Evolutionary conservation across 2,797 vertebrate genomes (phyloP).

Genomic region (Leuciscus waleckii): DNA sequence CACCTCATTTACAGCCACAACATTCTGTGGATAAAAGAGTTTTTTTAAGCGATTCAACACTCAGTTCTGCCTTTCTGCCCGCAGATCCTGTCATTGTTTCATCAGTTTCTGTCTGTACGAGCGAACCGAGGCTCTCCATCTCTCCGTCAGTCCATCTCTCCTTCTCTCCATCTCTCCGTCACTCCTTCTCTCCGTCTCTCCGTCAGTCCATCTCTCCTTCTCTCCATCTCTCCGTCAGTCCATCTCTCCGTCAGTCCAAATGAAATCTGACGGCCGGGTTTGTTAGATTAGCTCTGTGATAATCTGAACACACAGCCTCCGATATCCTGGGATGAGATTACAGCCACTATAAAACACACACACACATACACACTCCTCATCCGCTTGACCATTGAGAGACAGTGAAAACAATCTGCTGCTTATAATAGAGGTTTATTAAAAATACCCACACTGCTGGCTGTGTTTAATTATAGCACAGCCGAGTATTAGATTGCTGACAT

Average conservation of each 20-base stretch:
- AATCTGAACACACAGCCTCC: conserved; percentile 53
- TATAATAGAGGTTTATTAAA: conserved; percentile 27
- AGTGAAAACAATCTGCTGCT: conserved; percentile 21
- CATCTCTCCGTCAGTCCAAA: conserved; percentile 43
- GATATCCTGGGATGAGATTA: conserved; percentile 57
- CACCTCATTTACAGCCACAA: conserved; percentile 53
- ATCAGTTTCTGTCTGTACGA: conserved; percentile 24
- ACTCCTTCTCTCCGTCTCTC: no score
- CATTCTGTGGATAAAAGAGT: conserved; percentile 57
- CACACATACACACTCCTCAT: background rate
- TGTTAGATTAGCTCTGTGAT: conserved; percentile 64
- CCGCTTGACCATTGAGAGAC: background rate
- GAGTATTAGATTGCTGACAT: conserved; percentile 54
- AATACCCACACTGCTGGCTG: background rate
- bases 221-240: no score
- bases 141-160: no score
- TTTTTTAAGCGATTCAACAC: conserved; percentile 55
- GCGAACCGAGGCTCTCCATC: no score
- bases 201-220: no score
- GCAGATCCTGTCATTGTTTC: conserved; percentile 55
- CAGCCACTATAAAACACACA: conserved; percentile 42
- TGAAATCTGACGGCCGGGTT: conserved; percentile 57
- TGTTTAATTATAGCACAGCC: conserved; percentile 30
- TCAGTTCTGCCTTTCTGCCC: conserved; percentile 13
- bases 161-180: no score